Base-by-base conservation (phyloP, 1,140 invertebrate species). In the Rhizoglyphus robini region DNA sequence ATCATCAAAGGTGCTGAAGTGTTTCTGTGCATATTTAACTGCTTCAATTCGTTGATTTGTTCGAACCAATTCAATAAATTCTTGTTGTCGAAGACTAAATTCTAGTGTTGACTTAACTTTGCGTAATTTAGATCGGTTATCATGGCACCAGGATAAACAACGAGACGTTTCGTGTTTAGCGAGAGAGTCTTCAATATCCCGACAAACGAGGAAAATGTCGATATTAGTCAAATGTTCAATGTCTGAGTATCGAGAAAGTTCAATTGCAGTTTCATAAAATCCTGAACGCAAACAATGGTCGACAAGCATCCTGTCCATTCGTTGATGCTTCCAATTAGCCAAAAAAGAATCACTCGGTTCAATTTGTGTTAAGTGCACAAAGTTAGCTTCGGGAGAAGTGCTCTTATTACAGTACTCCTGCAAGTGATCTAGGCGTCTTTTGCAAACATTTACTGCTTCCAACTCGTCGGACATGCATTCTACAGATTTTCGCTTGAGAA, bases 281-380 rank as follows among this genome's bases (percentile, higher is more conserved):
- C 95, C 94, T 75, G 88, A 86, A 64, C 93, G 80, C n/a, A 97
- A 80, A 71, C 95, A 90, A 77, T 97, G 94, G 75, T 99, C 95
- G 18, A 97, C 90, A 13, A 98, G 78, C 86, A 97, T 90, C 60
- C 95, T 81, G 77, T 97, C 92, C 25, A 97, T 75, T 58, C 94
- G 83, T 59, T 88, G 86, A 66, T 87, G 83, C 65, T 87, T 83
- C 91, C 91, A 97, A 48, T 72, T 70, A 11, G 73, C 58, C 15
- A 60, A n/a, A n/a, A 70, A 31, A 71, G 69, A 32, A 46, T 60
- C 58, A 30, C 23, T 13, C 1, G 15, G 66, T 69, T 86, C 84
- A 75, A 41, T 51, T n/a, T 25, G 13, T 51, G 23, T n/a, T n/a
- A 23, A 25, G 15, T 84, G 87, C 48, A 84, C 76, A 27, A 77